Evolutionary conservation across 2,797 vertebrate species (phyloP).

Genomic region (Tangara arthus): DNA sequence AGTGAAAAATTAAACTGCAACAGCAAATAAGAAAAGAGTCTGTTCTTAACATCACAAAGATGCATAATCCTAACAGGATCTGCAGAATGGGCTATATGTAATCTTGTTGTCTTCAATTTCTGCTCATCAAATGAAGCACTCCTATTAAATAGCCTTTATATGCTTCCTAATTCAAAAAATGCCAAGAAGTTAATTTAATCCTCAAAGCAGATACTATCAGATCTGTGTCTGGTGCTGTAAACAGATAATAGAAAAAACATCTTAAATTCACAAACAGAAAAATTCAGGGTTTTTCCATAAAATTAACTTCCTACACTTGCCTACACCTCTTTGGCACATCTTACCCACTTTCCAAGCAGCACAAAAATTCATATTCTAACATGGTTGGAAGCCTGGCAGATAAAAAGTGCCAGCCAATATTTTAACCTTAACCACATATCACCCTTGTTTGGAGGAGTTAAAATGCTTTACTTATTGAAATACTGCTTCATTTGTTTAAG

Average conservation of each 20-base stretch:
- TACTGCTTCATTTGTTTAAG: not conserved
- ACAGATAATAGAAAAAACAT: not conserved
- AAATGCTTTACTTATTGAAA: not conserved
- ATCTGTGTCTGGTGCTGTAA: not conserved
- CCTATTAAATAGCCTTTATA: not conserved
- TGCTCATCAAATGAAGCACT: not conserved
- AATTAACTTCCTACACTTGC: not conserved
- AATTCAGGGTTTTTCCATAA: not conserved
- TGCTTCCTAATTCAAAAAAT: not conserved
- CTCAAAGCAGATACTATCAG: not conserved
- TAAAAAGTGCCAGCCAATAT: not conserved
- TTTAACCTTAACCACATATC: not conserved
- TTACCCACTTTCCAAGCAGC: not conserved
- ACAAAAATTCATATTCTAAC: not conserved
- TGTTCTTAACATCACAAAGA: not conserved
- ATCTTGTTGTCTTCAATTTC: not conserved
- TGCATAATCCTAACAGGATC: not conserved
- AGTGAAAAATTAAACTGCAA: not conserved
- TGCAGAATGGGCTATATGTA: not conserved
- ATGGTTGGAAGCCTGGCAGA: not conserved
- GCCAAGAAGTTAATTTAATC: not conserved
- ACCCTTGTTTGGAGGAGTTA: not conserved
- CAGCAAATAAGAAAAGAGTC: not conserved
- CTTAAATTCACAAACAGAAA: not conserved
- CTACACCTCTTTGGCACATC: not conserved